Base-by-base conservation (phyloP, 2,888 invertebrate genomes). In the Zaprionus lineosus region DNA sequence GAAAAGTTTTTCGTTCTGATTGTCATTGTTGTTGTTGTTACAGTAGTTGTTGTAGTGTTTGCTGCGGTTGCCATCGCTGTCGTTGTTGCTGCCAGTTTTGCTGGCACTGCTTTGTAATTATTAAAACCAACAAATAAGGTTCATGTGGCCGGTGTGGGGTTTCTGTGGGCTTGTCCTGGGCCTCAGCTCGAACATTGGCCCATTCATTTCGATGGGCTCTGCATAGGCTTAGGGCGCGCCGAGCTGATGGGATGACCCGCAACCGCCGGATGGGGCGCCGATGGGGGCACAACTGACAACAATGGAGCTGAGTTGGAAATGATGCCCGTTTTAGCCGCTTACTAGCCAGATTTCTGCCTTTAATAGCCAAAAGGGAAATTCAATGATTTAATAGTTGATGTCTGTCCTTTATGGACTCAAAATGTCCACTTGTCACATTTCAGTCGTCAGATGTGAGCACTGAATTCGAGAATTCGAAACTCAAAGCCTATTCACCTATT, bases 121-220 rank as follows among this genome's bases (percentile, higher is more conserved):
- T 83, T 74, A 86, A 82, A 85, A 75, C 84, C 85, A 86, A 85
- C 86, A 86, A 85, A 86, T 85, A 76, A 84, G 67, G 66, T 71
- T 78, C 63, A 50, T 75, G 78, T 63, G 78, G 79, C 53, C 29
- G 47, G 28, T 47, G 31, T 53, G 63, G 33, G 39, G 31, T 43
- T 63, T 39, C 48, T 65, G 65, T 21, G 53, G 65, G 26, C 21
- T 50, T 5, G 31, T 6, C 29, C 21, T 57, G 47, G 19, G 26
- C n/a, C n/a, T 39, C 15, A 31, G 33, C 39, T 39, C 12, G n/a
- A 15, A 41, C 19, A 40, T 29, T 43, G 29, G 37, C 28, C 26
- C 40, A 15, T 40, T 21, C 12, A 16, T 28, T 31, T 31, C n/a
- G 4, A 2, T n/a, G 6, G 31, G 11, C 31, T 1, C 31, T 31